Base-by-base conservation (phyloP, 2,888 invertebrate species). In the Eupeodes latifasciatus region DNA sequence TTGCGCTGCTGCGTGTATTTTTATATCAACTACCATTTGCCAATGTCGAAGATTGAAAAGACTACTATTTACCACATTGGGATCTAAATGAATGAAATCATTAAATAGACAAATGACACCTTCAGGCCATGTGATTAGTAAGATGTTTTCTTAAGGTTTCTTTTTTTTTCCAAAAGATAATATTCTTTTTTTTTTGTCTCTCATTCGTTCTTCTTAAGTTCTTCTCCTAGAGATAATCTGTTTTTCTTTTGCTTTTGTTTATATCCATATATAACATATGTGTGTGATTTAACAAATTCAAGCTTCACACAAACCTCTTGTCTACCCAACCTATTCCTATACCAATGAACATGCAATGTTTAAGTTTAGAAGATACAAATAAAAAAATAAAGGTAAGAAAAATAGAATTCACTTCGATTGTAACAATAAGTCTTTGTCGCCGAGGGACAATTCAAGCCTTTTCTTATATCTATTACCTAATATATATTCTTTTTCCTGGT, bases 101-200 rank as follows among this genome's bases (percentile, higher is more conserved):
- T 88, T 88, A 88, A 88, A 85, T 85, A 88, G 88, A 88, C 88
- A 88, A 88, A 88, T 85, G 85, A 85, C 85, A 85, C 88, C 88
- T 88, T 81, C 55, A 64, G 81, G 88, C 81, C 84, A 78, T 81
- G 85, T 85, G 88, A 88, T 85, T 88, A 88, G 88, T 85, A 78
- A 88, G 88, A 88, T 71, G 78, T 72, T 88, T 78, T 81, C 75
- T 77, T 51, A 40, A 61, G 77, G 47, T 47, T 72, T 66, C 51
- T 76, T 64, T 55, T 16, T 53, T 34, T 57, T 14, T 47, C 10
- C 0, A 4, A 4, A 47, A 74, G 87, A 82, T 87, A 76, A 83
- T 59, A 72, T 66, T 61, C 53, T 62, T 57, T 57, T 51, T 51
- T 44, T 75, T 49, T 27, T 40, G 27, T 75, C 59, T 27, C 19